phyloP scores from a whole-genome alignment of 2,888 invertebrate species.

The Morpho deidamia region DNA sequence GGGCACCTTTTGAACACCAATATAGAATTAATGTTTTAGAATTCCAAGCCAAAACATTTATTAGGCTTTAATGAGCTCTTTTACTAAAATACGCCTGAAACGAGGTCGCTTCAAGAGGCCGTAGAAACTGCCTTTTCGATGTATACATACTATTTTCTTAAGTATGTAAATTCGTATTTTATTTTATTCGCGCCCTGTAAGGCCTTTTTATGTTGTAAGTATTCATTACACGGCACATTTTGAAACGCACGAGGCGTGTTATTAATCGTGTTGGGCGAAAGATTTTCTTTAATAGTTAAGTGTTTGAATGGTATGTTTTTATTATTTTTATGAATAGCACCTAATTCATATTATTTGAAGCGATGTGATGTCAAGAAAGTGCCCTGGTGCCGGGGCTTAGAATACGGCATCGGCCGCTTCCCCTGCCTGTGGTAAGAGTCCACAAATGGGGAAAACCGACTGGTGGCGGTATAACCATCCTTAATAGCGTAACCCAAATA shows the following conservation, averaged over 20 bases:
- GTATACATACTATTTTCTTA: constrained; percentile 10
- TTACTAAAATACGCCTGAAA: constrained; percentile 1
- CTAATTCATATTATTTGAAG: background rate
- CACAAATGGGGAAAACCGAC: too few relatives aligned
- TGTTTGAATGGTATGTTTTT: background rate
- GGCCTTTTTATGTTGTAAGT: constrained; percentile 15
- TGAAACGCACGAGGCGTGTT: constrained; percentile 12
- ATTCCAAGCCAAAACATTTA: too few relatives aligned
- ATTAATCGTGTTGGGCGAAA: constrained; percentile 10
- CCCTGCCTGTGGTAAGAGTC: too few relatives aligned
- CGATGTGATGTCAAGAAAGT: too few relatives aligned
- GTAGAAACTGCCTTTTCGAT: constrained; percentile 10
- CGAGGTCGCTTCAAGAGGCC: constrained; percentile 1
- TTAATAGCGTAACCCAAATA: too few relatives aligned
- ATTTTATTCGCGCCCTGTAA: constrained; percentile 16
- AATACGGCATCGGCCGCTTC: too few relatives aligned
- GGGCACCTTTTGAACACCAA: too few relatives aligned
- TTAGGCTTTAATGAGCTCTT: background rate
- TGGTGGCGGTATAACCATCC: too few relatives aligned
- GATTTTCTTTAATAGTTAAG: constrained; percentile 9
- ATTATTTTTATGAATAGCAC: background rate
- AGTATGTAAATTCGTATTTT: constrained; percentile 17
- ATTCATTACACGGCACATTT: constrained; percentile 17
- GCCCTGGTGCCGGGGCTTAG: too few relatives aligned
- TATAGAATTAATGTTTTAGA: too few relatives aligned